Evolutionary conservation across 2,888 invertebrate species (phyloP).

Genomic region (Caenorhabditis panamensis): DNA sequence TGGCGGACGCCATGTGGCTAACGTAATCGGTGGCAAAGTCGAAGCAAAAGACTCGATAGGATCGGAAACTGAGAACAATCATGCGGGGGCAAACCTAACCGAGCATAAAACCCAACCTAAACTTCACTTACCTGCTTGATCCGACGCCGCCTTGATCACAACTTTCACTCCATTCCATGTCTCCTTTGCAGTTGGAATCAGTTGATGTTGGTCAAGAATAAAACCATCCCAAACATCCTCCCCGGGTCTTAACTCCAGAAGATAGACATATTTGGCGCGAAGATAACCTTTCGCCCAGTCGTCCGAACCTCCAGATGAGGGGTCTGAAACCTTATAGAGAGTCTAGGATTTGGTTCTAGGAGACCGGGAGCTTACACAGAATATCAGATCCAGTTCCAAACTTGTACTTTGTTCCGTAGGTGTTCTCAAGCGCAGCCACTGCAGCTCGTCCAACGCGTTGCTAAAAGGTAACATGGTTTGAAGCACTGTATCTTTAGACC

Average conservation of each 20-base stretch:
- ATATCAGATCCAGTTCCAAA: constrained; percentile 81
- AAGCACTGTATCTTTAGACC: too few relatives aligned
- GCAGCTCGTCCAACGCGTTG: constrained; percentile 75
- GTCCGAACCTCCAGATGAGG: constrained; percentile 80
- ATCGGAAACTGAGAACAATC: constrained; percentile 18
- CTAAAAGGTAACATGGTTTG: constrained; percentile 56
- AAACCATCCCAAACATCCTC: constrained; percentile 81
- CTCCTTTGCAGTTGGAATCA: constrained; percentile 80
- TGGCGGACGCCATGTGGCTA: constrained; percentile 28
- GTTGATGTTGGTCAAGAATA: constrained; percentile 78
- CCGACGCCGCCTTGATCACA: constrained; percentile 76
- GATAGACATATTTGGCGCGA: constrained; percentile 79
- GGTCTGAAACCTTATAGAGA: constrained; percentile 71
- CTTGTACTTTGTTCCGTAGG: constrained; percentile 79
- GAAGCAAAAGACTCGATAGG: constrained; percentile 49
- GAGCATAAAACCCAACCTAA: background rate
- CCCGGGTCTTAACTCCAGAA: constrained; percentile 80
- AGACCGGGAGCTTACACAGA: constrained; percentile 78
- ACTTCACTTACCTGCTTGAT: constrained; percentile 38
- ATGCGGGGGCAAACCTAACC: constrained; percentile 12
- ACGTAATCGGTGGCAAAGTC: constrained; percentile 44
- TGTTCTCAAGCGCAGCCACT: constrained; percentile 76
- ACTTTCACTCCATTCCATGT: constrained; percentile 81
- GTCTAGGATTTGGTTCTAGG: background rate
- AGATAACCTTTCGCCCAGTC: constrained; percentile 81